Percentiles rank a stretch among this genome's conserved stretches.
These are phyloP conservation scores for Dilophus febrilis DNA, from an alignment of 2,888 invertebrate species.

Conservation along the genomic window DNA sequence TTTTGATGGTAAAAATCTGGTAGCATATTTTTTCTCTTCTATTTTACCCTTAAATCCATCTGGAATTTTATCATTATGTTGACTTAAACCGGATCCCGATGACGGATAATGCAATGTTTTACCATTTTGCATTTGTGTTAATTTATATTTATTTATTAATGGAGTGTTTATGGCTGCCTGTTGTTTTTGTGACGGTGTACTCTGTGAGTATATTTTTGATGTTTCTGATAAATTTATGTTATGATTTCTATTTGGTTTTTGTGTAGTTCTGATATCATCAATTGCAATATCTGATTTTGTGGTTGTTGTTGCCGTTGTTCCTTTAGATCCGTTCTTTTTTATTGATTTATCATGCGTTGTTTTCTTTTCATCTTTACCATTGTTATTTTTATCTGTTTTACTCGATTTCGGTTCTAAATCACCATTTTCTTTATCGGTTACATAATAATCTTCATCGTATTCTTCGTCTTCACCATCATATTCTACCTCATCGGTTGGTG, in stretches of 20 bases:
- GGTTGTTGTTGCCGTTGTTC: no score
- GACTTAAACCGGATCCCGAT: conserved; percentile 5
- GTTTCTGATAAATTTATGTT: conserved; percentile 6
- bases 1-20: conserved; percentile 22
- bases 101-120: conserved; percentile 10
- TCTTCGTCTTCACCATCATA: conserved; percentile 33
- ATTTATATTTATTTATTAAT: conserved; percentile 16
- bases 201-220: conserved; percentile 18
- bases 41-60: conserved; percentile 24
- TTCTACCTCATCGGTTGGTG: conserved; percentile 25
- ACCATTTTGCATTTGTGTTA: conserved; percentile 28
- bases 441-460: conserved; percentile 28
- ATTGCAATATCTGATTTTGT: no score
- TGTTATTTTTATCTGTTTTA: conserved; percentile 11
- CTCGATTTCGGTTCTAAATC: conserved; percentile 28
- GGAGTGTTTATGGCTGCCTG: conserved; percentile 17
- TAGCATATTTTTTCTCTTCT: conserved; percentile 26
- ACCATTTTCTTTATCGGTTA: conserved; percentile 36
- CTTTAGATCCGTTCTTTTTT: no score
- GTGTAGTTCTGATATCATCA: no score
- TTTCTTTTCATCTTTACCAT: conserved; percentile 9
- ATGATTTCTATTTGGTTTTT: conserved; percentile 6
- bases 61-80: conserved; percentile 21
- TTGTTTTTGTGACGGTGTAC: conserved; percentile 22
- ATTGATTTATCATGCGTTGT: neutral